Evolutionary conservation across 2,888 invertebrate species (phyloP), one percentile per base, ranked within the genome.

Genomic region (Clanis bilineata): DNA sequence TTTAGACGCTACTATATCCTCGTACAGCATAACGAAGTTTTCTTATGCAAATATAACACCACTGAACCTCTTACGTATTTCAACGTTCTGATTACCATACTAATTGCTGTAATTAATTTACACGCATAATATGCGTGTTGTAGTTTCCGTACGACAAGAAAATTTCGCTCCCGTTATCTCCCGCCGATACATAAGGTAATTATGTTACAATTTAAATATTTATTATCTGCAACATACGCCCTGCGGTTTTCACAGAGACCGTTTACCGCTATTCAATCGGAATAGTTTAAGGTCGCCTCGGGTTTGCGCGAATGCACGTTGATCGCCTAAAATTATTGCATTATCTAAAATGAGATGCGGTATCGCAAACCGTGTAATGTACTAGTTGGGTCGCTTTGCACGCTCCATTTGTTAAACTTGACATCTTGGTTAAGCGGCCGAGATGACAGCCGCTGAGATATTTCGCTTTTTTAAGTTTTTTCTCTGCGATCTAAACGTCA

Each of bases 251-350:
- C 57, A 59, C 55, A 66, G 44, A 65, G 64, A 67, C 63, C 57
- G 61, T 65, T 65, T 79, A 83, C 87, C 86, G 88, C 80, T 87
- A 88, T 83, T 71, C 83, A 85, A 87, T 87, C 80, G 77, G 69
- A 69, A 67, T 64, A 77, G 72, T 74, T 72, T 74, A 77, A 80
- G 77, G 77, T 74, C 67, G 72, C 67, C 75, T 74, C 76, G 75
- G 71, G 76, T 73, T 72, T 69, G 67, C 73, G 70, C 74, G 73
- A 66, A 83, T 85, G 83, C 86, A 86, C 85, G 86, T 86, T 77
- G 77, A 74, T 78, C 77, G 66, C 66, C 76, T 74, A 74, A 82
- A 77, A 82, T 81, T 82, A 73, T 77, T 77, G 74, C 74, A 79
- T 70, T 73, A 78, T 76, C 62, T 54, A 72, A 71, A 82, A 72